Base-by-base conservation (phyloP, 2,797 vertebrate genomes). In the Rhabdophis nuchalis region DNA sequence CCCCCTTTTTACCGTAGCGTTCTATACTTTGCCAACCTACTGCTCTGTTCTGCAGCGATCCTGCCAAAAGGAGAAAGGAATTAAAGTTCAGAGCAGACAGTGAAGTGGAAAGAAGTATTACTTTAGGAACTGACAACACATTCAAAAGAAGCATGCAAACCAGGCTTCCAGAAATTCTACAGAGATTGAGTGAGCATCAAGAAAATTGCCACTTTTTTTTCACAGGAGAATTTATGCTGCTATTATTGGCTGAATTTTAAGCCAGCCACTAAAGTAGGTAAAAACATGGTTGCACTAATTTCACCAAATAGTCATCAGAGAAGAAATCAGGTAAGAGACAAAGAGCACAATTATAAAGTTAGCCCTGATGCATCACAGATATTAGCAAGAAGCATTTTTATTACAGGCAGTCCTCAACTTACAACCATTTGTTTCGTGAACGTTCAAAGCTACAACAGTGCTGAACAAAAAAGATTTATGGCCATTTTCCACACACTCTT, bases 21-120 rank as follows among this genome's bases (percentile, higher is more conserved):
- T 97, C 99, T 99, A 99, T 99, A 99, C 98, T 99, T 99, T 99
- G 99, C 99, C 99, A 99, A 99, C 98, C 99, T 99, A 99, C 98
- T 99, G 99, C 99, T 99, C 98, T 99, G 99, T 98, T 99, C 99
- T 97, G 99, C 99, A 93, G 99, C 99, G 97, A 99, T 99, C 99
- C 99, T 99, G 98, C 97, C 98, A 98, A 98, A 98, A 98, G 98
- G 97, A 97, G 96, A 98, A 96, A 97, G 96, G 97, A 95, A 97
- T 96, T 98, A 88, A 98, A 97, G 96, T 95, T 96, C 93, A 97
- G 96, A 96, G 90, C 87, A 94, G 94, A 94, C 1, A 95, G 96
- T 61, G 93, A 96, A 93, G 97, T 96, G 93, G 95, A 96, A 94
- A 96, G 97, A 93, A 97, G 88, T 85, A 89, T 95, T 95, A 95